Evolutionary conservation across 2,113 vertebrate genomes (phyloP).

Genomic region (Alethe diademata): DNA sequence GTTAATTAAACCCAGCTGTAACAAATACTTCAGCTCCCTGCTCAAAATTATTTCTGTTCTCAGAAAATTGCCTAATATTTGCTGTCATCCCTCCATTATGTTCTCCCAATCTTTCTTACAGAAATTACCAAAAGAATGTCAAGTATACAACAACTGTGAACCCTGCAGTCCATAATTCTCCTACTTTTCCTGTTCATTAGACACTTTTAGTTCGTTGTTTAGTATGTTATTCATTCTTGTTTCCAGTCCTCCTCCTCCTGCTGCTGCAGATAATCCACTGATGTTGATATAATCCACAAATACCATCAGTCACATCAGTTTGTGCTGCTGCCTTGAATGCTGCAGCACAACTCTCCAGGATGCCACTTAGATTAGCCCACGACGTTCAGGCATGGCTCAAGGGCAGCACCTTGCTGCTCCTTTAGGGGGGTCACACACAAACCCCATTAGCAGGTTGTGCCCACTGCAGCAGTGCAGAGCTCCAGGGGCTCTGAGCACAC

Average conservation of each 20-base stretch:
- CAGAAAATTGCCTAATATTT: not conserved
- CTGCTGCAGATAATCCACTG: conserved; percentile 13
- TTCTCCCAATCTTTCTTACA: not conserved
- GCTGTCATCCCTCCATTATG: not conserved
- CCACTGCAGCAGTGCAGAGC: not conserved
- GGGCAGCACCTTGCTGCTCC: conserved; percentile 18
- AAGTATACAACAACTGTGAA: not conserved
- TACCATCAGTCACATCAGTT: conserved; percentile 19
- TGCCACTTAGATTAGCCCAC: not conserved
- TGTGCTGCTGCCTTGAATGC: not conserved
- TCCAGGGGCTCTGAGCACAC: not conserved
- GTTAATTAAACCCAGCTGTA: not conserved
- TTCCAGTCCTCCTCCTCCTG: not conserved
- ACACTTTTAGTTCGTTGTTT: not conserved
- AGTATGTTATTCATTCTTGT: not conserved
- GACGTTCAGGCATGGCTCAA: not conserved
- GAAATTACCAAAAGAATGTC: not conserved
- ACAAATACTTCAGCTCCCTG: not conserved
- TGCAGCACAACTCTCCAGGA: not conserved
- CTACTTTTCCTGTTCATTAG: not conserved
- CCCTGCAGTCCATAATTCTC: not conserved
- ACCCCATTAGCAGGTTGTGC: not conserved
- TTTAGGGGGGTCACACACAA: not conserved
- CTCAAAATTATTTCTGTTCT: not conserved
- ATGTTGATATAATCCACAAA: conserved; percentile 37